Conservation (phyloP, 2,888 invertebrate species). For the Lydus trimaculatus region DNA sequence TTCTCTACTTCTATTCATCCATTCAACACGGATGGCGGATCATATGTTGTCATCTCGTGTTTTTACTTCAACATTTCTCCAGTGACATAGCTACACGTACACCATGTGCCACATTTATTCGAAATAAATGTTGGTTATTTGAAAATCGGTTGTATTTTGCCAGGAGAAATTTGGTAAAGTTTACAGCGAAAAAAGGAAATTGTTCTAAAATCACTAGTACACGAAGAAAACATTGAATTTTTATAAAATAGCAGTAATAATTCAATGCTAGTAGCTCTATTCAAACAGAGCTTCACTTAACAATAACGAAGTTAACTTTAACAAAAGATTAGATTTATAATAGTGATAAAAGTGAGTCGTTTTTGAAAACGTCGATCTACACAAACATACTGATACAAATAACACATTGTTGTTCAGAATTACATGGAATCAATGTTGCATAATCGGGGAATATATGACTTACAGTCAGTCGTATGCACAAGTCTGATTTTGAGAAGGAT, state of each 20-base stretch:
- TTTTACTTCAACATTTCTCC: conserved; percentile 1
- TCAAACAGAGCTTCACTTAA: not conserved
- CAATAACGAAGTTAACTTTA: not conserved
- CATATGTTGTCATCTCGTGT: conserved; percentile 9
- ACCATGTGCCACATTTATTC: not conserved
- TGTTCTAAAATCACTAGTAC: too few relatives aligned
- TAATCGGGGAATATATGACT: not conserved
- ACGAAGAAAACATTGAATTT: not conserved
- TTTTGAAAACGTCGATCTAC: not conserved
- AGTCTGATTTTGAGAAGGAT: not conserved
- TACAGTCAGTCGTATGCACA: not conserved
- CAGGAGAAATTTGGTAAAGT: not conserved
- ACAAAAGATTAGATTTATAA: not conserved
- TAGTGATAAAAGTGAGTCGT: not conserved
- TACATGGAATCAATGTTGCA: not conserved
- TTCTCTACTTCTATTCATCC: conserved; percentile 12
- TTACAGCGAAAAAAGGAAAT: not conserved
- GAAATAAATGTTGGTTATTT: not conserved
- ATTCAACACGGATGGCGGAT: conserved; percentile 3
- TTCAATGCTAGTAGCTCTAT: not conserved
- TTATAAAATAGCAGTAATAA: not conserved
- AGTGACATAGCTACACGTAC: not conserved
- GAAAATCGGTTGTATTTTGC: conserved; percentile 2
- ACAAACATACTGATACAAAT: too few relatives aligned
- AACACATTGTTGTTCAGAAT: not conserved